Conservation (phyloP, 2,888 invertebrate genomes). For the Atethmia centrago region DNA sequence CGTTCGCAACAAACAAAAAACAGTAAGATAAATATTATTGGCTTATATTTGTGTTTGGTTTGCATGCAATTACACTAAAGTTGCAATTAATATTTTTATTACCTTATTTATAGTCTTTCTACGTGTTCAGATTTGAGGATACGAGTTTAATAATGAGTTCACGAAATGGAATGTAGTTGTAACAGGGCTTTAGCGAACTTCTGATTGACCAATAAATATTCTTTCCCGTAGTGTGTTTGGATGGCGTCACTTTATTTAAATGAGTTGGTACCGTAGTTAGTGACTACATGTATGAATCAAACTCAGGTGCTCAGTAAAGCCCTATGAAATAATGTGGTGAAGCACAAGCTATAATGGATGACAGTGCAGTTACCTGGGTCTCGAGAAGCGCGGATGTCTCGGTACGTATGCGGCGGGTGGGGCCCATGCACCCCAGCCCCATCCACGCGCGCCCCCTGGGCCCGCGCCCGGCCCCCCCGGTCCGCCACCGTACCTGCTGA, state of each 20-base stretch:
- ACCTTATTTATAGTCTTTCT: not conserved
- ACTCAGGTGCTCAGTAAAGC: not conserved
- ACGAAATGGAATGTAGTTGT: constrained; percentile 27
- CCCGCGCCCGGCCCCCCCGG: constrained; percentile 67
- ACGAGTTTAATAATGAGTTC: constrained; percentile 1
- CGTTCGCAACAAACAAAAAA: not conserved
- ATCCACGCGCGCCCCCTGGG: constrained; percentile 74
- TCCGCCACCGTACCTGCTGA: constrained; percentile 77
- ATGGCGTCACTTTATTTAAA: not conserved
- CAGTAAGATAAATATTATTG: not conserved
- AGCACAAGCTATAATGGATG: constrained; percentile 1
- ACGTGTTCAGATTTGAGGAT: not conserved
- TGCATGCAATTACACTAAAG: not conserved
- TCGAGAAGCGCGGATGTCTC: constrained; percentile 84
- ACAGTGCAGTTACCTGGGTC: constrained; percentile 81
- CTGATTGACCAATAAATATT: not conserved
- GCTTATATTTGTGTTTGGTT: not conserved
- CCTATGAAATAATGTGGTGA: constrained; percentile 11
- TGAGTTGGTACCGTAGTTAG: not conserved
- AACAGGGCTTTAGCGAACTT: constrained; percentile 13
- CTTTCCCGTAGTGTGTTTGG: not conserved
- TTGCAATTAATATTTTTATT: not conserved
- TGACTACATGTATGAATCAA: not conserved
- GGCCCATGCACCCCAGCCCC: constrained; percentile 88
- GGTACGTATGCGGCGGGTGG: constrained; percentile 86